phyloP scores from a whole-genome alignment of 2,797 vertebrate species.

The Sorex maritimensis region DNA sequence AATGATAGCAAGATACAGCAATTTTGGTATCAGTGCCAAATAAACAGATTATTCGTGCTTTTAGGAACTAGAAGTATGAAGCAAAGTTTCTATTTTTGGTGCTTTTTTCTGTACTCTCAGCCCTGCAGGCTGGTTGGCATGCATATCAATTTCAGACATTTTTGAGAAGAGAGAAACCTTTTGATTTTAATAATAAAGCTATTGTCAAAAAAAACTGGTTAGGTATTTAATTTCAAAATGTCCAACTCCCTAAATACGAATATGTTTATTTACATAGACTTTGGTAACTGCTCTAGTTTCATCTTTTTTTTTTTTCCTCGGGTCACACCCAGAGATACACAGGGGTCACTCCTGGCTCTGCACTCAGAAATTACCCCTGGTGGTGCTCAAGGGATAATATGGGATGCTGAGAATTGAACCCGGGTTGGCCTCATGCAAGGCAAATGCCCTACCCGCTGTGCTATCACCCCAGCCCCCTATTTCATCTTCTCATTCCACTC shows the following conservation, averaged over 20 bases:
- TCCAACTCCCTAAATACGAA: conserved; percentile 9
- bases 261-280: conserved; percentile 1
- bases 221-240: conserved; percentile 25
- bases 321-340: too few species aligned
- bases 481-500: not conserved
- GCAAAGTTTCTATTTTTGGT: conserved; percentile 9
- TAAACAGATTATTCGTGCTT: not conserved
- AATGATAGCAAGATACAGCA: not conserved
- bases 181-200: conserved; percentile 38
- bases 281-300: not conserved
- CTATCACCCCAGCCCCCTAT: too few species aligned
- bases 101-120: not conserved
- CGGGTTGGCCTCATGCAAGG: too few species aligned
- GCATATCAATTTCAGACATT: not conserved
- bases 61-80: not conserved
- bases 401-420: too few species aligned
- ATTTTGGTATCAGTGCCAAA: not conserved
- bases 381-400: too few species aligned
- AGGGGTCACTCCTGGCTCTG: too few species aligned
- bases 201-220: conserved; percentile 17
- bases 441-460: too few species aligned
- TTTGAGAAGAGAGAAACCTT: conserved; percentile 20
- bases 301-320: not conserved
- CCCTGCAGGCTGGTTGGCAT: not conserved
- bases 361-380: too few species aligned